These are phyloP conservation scores for Drosophila orosa DNA, from an alignment of 1,140 invertebrate species.

Conservation along the genomic window DNA sequence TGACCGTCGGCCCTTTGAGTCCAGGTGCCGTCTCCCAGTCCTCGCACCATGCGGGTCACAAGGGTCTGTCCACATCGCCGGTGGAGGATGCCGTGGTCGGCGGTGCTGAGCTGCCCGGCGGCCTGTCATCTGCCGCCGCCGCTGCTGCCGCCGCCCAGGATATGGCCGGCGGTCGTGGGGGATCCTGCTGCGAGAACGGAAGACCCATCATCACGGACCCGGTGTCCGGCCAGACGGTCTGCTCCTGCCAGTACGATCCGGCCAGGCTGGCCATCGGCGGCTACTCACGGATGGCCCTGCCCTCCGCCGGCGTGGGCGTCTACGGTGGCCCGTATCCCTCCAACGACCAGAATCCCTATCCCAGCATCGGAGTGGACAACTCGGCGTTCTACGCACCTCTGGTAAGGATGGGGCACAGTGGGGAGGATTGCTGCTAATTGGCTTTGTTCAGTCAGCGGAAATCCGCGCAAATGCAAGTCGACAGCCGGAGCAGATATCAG, in stretches of 20 bases:
- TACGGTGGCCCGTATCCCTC: constrained; percentile 93
- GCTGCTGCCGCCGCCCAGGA: constrained; percentile 21
- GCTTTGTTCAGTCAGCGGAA: constrained; percentile 56
- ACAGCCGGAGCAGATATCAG: constrained; percentile 53
- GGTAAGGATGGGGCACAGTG: constrained; percentile 88
- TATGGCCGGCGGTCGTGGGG: constrained; percentile 76
- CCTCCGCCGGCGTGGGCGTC: constrained; percentile 87
- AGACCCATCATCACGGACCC: constrained; percentile 97
- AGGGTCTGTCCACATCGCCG: constrained; percentile 30
- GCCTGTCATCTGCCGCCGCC: constrained; percentile 42
- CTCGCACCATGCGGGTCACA: constrained; percentile 83
- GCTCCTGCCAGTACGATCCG: constrained; percentile 97
- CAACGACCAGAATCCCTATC: constrained; percentile 95
- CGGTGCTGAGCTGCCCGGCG: constrained; percentile 83
- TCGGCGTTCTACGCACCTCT: constrained; percentile 97
- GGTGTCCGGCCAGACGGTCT: constrained; percentile 96
- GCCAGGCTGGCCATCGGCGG: constrained; percentile 89
- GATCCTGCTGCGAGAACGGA: constrained; percentile 96
- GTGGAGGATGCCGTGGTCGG: constrained; percentile 83
- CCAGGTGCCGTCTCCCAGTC: constrained; percentile 89
- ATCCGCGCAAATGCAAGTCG: constrained; percentile 51
- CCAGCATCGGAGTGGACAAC: constrained; percentile 95
- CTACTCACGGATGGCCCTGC: constrained; percentile 88
- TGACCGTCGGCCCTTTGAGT: constrained; percentile 87
- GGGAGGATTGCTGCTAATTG: constrained; percentile 43